phyloP scores from a whole-genome alignment of 2,113 vertebrate genomes.

The Smithornis capensis region DNA sequence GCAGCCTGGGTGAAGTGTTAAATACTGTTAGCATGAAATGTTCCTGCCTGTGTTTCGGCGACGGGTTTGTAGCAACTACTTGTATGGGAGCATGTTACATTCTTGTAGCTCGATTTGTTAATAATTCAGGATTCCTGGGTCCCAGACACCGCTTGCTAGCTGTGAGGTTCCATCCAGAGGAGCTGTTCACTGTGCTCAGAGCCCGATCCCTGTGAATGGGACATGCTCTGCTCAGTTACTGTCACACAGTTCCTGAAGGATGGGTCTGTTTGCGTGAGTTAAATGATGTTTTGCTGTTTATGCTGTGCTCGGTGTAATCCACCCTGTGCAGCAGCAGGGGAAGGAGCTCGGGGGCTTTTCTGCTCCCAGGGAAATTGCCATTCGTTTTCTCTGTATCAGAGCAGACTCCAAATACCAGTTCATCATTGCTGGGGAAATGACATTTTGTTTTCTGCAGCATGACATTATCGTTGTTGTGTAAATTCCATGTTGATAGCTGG shows the following conservation, averaged over 20 bases:
- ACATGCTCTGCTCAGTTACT: accelerated
- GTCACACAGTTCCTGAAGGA: background rate
- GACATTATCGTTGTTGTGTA: background rate
- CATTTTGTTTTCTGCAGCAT: background rate
- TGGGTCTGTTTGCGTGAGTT: accelerated
- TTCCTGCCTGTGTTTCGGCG: background rate
- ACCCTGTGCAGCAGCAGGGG: background rate
- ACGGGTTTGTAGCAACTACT: background rate
- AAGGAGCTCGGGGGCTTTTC: background rate
- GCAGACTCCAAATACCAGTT: background rate
- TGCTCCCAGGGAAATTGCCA: background rate
- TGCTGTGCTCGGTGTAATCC: accelerated
- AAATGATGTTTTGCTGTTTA: background rate
- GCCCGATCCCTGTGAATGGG: background rate
- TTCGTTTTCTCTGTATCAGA: background rate
- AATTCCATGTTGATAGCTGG: background rate
- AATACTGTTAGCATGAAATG: background rate
- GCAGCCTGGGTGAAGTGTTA: background rate
- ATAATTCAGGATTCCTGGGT: background rate
- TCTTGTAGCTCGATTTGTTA: background rate
- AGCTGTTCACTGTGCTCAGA: background rate
- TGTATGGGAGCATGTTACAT: background rate
- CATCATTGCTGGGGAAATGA: background rate
- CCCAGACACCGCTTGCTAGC: background rate
- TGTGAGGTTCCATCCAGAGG: background rate